A percentile compares a stretch with the other conserved stretches of the same genome.
phyloP scores from a whole-genome alignment of 2,797 vertebrate species.

The Lindbergichthys nudifrons region DNA sequence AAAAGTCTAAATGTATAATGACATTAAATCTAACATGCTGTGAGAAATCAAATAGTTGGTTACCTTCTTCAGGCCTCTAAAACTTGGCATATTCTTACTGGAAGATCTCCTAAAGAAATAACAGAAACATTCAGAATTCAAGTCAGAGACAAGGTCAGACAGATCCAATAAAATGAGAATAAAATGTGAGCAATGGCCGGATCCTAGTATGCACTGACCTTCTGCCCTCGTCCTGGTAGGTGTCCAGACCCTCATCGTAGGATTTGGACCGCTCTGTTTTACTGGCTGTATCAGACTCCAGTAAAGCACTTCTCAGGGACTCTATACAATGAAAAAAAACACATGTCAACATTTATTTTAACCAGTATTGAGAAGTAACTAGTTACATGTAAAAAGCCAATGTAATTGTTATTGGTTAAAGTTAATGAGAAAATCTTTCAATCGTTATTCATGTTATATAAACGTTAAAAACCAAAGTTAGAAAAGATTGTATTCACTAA shows the following conservation, averaged over 20 bases:
- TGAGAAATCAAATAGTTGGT: conserved; percentile 50
- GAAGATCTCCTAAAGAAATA: conserved; percentile 78
- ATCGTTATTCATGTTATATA: too few relatives aligned
- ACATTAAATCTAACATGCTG: background rate
- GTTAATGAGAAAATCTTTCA: too few relatives aligned
- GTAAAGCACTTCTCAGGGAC: conserved; percentile 88
- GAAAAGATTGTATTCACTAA: background rate
- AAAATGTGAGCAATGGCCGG: background rate
- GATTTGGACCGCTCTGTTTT: conserved; percentile 97
- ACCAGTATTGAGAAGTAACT: too few relatives aligned
- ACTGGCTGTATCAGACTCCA: conserved; percentile 87
- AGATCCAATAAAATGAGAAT: background rate
- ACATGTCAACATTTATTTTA: background rate
- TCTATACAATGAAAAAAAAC: conserved; percentile 79
- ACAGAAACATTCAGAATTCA: background rate
- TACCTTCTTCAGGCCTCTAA: conserved; percentile 93
- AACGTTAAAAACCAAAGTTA: background rate
- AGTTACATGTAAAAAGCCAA: too few relatives aligned
- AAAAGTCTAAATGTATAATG: background rate
- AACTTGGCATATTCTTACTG: conserved; percentile 89
- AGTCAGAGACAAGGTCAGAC: background rate
- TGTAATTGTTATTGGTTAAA: too few relatives aligned
- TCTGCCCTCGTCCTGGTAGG: conserved; percentile 93
- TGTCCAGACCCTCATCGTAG: conserved; percentile 95
- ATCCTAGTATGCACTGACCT: conserved; percentile 82